These are phyloP conservation scores for Aurelia coerulea DNA, from an alignment of 30 jellyfish, hydroid and myxozoan genomes.

Conservation along the genomic window DNA sequence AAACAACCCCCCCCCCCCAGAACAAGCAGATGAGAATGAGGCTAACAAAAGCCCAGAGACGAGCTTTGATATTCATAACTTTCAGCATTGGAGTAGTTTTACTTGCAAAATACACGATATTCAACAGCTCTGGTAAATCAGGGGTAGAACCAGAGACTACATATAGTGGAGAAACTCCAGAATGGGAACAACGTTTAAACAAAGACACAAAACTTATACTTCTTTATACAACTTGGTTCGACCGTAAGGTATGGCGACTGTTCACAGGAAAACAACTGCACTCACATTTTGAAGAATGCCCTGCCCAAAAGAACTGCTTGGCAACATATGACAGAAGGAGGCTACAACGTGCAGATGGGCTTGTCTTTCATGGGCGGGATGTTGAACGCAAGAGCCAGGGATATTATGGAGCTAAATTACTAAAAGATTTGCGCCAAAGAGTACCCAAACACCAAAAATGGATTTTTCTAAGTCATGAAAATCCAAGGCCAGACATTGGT, in stretches of 20 bases:
- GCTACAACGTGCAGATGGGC: slow-evolving; percentile 61
- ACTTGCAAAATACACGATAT: too few species aligned
- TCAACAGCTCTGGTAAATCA: too few species aligned
- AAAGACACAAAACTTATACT: slow-evolving; percentile 61
- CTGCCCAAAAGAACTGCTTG: slow-evolving; percentile 63
- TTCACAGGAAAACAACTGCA: slow-evolving; percentile 33
- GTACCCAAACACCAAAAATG: slow-evolving; percentile 80
- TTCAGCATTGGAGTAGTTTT: too few species aligned
- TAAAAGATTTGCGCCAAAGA: slow-evolving; percentile 27
- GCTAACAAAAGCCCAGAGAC: too few species aligned
- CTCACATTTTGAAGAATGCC: slow-evolving; percentile 51
- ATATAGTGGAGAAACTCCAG: slow-evolving; percentile 9
- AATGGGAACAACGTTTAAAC: slow-evolving; percentile 33
- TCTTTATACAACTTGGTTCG: slow-evolving; percentile 78
- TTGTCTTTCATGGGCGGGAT: slow-evolving; percentile 89
- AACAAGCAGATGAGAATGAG: too few species aligned
- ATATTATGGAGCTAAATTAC: slow-evolving; percentile 43
- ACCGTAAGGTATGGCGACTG: slow-evolving; percentile 59
- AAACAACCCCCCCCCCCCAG: too few species aligned
- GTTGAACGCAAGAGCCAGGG: slow-evolving; percentile 19
- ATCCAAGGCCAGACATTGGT: slow-evolving; percentile 47
- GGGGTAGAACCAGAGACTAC: not conserved
- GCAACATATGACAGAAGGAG: slow-evolving; percentile 77
- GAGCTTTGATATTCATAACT: too few species aligned
- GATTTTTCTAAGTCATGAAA: slow-evolving; percentile 94